Percentiles rank a stretch among this genome's conserved stretches.
phyloP scores from a whole-genome alignment of 2,888 invertebrate species.

The Drosophila monieri region DNA sequence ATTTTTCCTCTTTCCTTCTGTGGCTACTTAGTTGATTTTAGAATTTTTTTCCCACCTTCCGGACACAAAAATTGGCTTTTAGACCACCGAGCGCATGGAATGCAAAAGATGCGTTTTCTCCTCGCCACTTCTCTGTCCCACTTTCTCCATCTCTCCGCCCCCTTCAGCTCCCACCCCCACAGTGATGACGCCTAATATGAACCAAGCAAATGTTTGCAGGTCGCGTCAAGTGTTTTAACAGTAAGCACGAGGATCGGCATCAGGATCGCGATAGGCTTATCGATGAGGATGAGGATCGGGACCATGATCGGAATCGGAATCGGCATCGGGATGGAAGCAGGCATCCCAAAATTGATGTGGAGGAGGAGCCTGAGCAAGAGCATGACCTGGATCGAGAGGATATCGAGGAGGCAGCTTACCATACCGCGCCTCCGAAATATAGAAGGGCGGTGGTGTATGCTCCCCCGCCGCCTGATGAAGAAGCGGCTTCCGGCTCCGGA shows the following conservation, averaged over 20 bases:
- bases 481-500: conserved; percentile 25
- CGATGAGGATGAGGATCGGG: conserved; percentile 50
- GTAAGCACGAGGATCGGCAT: conserved; percentile 59
- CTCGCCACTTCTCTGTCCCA: conserved; percentile 15
- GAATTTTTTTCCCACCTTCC: conserved; percentile 9
- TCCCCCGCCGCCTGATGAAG: conserved; percentile 53
- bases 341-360: conserved; percentile 39
- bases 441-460: conserved; percentile 64
- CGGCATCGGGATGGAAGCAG: not conserved
- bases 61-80: conserved; percentile 43
- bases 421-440: conserved; percentile 59
- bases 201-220: conserved; percentile 82
- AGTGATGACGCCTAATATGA: conserved; percentile 80
- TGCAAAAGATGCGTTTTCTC: conserved; percentile 56
- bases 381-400: conserved; percentile 24
- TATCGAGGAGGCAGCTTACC: conserved; percentile 37
- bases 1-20: conserved; percentile 1
- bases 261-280: conserved; percentile 14
- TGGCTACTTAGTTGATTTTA: conserved; percentile 24
- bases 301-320: conserved; percentile 8
- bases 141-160: conserved; percentile 5
- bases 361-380: conserved; percentile 27
- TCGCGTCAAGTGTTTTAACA: conserved; percentile 78
- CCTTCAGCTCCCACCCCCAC: conserved; percentile 49
- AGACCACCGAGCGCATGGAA: conserved; percentile 69